A percentile compares a stretch with the other conserved stretches of the same genome.
These are phyloP conservation scores for Zaprionus lineosus DNA, from an alignment of 2,888 invertebrate species.

Conservation along the genomic window DNA sequence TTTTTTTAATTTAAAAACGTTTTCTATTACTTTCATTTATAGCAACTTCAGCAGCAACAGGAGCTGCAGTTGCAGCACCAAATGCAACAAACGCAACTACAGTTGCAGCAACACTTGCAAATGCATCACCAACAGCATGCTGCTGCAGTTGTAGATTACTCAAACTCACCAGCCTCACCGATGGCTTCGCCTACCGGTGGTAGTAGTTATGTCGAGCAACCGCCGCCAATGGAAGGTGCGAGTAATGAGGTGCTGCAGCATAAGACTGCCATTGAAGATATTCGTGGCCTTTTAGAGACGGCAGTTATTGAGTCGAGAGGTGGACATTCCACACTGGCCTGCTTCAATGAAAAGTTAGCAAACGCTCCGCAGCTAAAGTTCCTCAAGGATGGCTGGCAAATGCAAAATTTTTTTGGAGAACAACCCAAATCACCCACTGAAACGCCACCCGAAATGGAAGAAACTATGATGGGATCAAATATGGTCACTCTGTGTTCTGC, in stretches of 20 bases:
- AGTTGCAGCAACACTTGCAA: slow-evolving; percentile 79
- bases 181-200: slow-evolving; percentile 77
- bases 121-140: slow-evolving; percentile 50
- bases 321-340: slow-evolving; percentile 46
- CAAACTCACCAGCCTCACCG: slow-evolving; percentile 80
- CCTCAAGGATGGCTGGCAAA: slow-evolving; percentile 81
- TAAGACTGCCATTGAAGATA: slow-evolving; percentile 60
- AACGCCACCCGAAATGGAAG: slow-evolving; percentile 79
- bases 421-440: slow-evolving; percentile 83
- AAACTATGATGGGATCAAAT: slow-evolving; percentile 61
- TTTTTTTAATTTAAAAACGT: neutral
- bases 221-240: slow-evolving; percentile 36
- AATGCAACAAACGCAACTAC: slow-evolving; percentile 65
- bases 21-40: neutral
- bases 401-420: slow-evolving; percentile 81
- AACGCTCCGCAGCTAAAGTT: slow-evolving; percentile 75
- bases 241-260: slow-evolving; percentile 45
- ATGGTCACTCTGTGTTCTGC: slow-evolving; percentile 77
- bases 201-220: slow-evolving; percentile 47
- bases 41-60: slow-evolving; percentile 49
- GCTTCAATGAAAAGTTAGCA: slow-evolving; percentile 46
- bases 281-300: slow-evolving; percentile 64
- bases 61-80: slow-evolving; percentile 51
- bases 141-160: slow-evolving; percentile 57
- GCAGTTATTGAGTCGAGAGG: slow-evolving; percentile 64